Evolutionary conservation across 2,888 invertebrate genomes (phyloP), one percentile per base, ranked within the genome.

Genomic region (Orgyia antiqua): DNA sequence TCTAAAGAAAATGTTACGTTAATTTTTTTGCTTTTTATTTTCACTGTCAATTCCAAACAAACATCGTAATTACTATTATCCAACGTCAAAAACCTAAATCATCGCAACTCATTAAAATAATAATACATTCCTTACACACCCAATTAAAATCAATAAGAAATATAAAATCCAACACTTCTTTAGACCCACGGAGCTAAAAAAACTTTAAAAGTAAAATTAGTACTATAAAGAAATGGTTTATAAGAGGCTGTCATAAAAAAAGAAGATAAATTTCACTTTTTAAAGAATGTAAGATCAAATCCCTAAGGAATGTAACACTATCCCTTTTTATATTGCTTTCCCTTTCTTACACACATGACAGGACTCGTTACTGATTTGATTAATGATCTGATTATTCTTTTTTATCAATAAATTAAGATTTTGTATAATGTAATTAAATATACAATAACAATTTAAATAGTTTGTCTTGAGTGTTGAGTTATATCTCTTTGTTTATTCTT

Each of bases 341-440:
- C 42, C 33, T 46, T 39, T 72, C 59, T 31, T 20, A 30, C 27
- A 29, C 27, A 29, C 33, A n/a, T n/a, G 38, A 33, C 37, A 40
- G 44, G 43, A 46, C 52, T 68, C 65, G 79, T 80, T 79, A 70
- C 45, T 48, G 59, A 68, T 80, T 68, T 80, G 82, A 82, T 80
- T 76, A 78, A 82, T 78, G 66, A 51, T 42, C 57, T 51, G 36
- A 39, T 31, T 18, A 36, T 48, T 58, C 70, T 69, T 65, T 69
- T 17, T n/a, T n/a, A n/a, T n/a, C n/a, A n/a, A n/a, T n/a, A n/a
- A 6, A 15, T 15, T 15, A 15, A 15, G 6, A 15, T 15, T 62
- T 20, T n/a, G n/a, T 48, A 55, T 59, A 58, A 19, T 19, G 19
- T 20, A 20, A 20, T 20, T 20, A 20, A 20, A 20, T 5, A n/a